These are phyloP conservation scores for Grammomys surdaster DNA, from an alignment of 2,113 vertebrate genomes.

Conservation along the genomic window DNA sequence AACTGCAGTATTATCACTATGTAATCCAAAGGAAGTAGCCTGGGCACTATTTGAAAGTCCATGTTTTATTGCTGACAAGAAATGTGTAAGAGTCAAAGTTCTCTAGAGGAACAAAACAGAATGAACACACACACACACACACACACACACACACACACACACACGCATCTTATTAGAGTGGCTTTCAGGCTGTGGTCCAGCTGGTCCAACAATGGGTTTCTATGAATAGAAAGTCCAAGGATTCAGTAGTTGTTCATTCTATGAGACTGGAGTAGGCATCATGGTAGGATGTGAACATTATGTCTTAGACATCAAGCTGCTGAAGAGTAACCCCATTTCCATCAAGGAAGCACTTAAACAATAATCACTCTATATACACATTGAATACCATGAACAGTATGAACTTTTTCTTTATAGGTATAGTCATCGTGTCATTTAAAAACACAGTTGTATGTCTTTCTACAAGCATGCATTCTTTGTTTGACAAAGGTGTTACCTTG, in stretches of 20 bases:
- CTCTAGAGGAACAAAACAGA: background rate
- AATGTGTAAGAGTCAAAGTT: background rate
- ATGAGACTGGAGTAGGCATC: background rate
- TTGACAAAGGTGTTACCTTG: conserved; percentile 40
- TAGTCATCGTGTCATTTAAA: conserved; percentile 1
- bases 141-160: background rate
- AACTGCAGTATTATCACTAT: background rate
- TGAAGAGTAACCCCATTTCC: background rate
- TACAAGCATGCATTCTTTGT: background rate
- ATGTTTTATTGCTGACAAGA: conserved; percentile 37
- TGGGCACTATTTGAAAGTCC: background rate
- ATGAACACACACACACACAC: background rate
- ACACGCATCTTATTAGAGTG: background rate
- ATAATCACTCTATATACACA: background rate
- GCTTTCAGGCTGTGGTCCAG: background rate
- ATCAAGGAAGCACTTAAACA: background rate
- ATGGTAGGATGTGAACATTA: background rate
- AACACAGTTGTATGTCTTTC: background rate
- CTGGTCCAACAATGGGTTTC: background rate
- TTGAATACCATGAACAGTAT: background rate
- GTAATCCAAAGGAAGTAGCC: background rate
- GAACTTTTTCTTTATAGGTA: background rate
- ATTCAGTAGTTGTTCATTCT: background rate
- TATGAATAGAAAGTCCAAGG: background rate
- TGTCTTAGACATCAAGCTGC: conserved; percentile 33